Percentiles rank a stretch among this genome's conserved stretches.
Evolutionary conservation across 2,797 vertebrate species (phyloP).

Genomic region (Perodicticus potto): DNA sequence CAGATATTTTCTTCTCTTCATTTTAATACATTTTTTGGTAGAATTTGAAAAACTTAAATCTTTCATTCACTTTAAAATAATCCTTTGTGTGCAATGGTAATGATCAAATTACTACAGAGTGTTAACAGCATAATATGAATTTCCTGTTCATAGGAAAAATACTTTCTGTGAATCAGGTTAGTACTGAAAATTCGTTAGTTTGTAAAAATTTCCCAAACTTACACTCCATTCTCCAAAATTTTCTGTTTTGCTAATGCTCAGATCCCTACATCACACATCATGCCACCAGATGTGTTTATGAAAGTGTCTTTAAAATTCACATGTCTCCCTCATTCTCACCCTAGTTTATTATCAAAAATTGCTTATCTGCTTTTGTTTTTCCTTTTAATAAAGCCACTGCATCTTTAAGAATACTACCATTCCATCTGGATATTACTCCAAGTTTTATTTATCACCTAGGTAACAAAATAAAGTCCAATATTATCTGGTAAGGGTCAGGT

Average conservation of each 20-base stretch:
- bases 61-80: background rate
- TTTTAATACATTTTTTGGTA: background rate
- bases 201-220: background rate
- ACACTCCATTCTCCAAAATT: background rate
- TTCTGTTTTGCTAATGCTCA: background rate
- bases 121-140: background rate
- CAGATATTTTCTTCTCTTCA: background rate
- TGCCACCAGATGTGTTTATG: background rate
- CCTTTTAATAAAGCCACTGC: background rate
- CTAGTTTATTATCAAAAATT: background rate
- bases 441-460: background rate
- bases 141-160: background rate
- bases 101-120: background rate
- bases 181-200: background rate
- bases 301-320: background rate
- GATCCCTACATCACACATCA: background rate
- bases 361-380: background rate
- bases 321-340: background rate
- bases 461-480: slow-evolving; percentile 8
- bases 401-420: background rate
- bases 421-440: background rate
- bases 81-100: background rate
- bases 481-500: background rate
- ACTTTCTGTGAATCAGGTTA: background rate
- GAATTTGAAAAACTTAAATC: background rate